These are phyloP conservation scores for Chrysogorgia sp. DNA, from an alignment of 92 coral and sea anemone genomes.

Conservation along the genomic window DNA sequence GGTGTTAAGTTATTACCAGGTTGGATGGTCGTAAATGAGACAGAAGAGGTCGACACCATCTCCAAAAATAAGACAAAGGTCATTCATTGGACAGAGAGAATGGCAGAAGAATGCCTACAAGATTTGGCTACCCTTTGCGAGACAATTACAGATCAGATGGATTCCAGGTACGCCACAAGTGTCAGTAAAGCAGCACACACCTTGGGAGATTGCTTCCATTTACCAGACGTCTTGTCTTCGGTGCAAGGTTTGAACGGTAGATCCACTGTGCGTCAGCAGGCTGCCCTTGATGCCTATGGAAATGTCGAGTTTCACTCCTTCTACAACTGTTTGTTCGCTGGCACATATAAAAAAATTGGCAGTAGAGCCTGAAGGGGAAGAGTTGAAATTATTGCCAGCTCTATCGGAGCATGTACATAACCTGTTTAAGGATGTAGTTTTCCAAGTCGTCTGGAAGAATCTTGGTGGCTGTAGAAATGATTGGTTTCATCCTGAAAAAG, in stretches of 20 bases:
- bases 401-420: slow-evolving; percentile 31
- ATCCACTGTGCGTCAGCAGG: slow-evolving; percentile 37
- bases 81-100: slow-evolving; percentile 42
- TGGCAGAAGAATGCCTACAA: slow-evolving; percentile 31
- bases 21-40: slow-evolving; percentile 41
- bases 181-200: slow-evolving; percentile 22
- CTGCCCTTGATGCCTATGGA: slow-evolving; percentile 45
- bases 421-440: slow-evolving; percentile 26
- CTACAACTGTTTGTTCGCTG: slow-evolving; percentile 41
- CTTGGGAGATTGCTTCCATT: slow-evolving; percentile 35
- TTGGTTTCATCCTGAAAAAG: slow-evolving; percentile 29
- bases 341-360: slow-evolving; percentile 40
- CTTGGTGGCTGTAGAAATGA: slow-evolving; percentile 39
- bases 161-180: slow-evolving; percentile 29
- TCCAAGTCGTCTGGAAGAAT: slow-evolving; percentile 39
- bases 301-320: slow-evolving; percentile 38
- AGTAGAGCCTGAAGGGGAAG: slow-evolving; percentile 14
- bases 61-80: slow-evolving; percentile 26
- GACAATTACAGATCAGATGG: slow-evolving; percentile 36
- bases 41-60: slow-evolving; percentile 39
- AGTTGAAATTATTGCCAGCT: slow-evolving; percentile 25
- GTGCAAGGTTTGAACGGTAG: slow-evolving; percentile 28
- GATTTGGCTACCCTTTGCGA: slow-evolving; percentile 38
- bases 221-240: slow-evolving; percentile 37
- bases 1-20: slow-evolving; percentile 25